These are phyloP conservation scores for Turdus rufiventris DNA, from an alignment of 2,113 vertebrate species.

Conservation along the genomic window DNA sequence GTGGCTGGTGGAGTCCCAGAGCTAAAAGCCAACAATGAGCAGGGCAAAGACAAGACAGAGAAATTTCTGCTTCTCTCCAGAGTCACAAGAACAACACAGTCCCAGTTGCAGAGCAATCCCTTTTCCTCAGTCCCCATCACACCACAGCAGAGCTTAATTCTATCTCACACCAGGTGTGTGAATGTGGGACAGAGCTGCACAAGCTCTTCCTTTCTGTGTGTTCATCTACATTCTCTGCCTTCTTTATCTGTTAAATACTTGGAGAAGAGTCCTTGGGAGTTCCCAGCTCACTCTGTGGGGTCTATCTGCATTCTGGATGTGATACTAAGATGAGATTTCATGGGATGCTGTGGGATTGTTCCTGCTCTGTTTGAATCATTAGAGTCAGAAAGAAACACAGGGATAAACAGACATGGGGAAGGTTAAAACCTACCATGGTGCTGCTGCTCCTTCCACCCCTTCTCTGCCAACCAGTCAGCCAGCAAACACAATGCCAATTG, in stretches of 20 bases:
- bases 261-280: background rate
- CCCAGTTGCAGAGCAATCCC: background rate
- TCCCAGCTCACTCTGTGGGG: background rate
- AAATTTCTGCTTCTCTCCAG: background rate
- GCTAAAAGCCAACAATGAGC: background rate
- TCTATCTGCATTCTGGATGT: background rate
- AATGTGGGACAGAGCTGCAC: background rate
- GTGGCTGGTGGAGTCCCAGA: background rate
- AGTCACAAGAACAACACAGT: background rate
- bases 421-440: constrained; percentile 67
- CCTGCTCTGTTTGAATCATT: background rate
- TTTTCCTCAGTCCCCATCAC: background rate
- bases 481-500: constrained; percentile 43
- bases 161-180: background rate
- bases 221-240: background rate
- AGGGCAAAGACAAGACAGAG: background rate
- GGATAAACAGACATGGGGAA: background rate
- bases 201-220: background rate
- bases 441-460: constrained; percentile 40
- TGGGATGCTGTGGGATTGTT: background rate
- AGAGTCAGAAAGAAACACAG: background rate
- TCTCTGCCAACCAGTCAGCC: constrained; percentile 46
- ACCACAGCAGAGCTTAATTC: background rate
- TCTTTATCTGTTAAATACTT: background rate
- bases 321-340: background rate